A percentile compares a stretch with the other conserved stretches of the same genome.
Conservation (phyloP, 30 jellyfish, hydroid and myxozoan genomes). For the Haliclystus octoradiatus region DNA sequence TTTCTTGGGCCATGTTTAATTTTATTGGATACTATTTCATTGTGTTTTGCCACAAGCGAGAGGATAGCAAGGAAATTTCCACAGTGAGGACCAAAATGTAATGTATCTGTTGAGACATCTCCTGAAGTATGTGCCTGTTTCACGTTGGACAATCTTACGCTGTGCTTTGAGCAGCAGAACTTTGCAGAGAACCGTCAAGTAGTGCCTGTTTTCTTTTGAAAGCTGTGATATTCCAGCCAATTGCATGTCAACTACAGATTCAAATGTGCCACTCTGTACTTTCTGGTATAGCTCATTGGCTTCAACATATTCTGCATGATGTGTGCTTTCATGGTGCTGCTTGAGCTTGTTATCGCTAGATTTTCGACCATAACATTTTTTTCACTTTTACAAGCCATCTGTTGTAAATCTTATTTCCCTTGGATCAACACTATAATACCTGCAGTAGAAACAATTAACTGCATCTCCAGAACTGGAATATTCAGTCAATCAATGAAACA, state of each 20-base stretch:
- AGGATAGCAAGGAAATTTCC: constrained; percentile 25
- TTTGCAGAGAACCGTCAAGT: constrained; percentile 11
- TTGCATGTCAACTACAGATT: constrained; percentile 9
- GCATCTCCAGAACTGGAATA: constrained; percentile 23
- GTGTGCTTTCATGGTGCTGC: constrained; percentile 23
- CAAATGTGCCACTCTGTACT: constrained; percentile 21
- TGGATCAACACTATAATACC: constrained; percentile 8
- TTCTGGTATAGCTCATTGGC: constrained; percentile 11
- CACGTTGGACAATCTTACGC: constrained; percentile 41
- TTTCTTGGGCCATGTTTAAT: constrained; percentile 18
- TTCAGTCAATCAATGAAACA: constrained; percentile 14
- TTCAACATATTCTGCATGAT: constrained; percentile 27
- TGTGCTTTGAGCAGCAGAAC: constrained; percentile 33
- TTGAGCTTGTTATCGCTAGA: constrained; percentile 17
- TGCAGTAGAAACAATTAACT: constrained; percentile 33
- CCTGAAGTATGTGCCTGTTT: constrained; percentile 21
- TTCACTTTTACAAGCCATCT: constrained; percentile 23
- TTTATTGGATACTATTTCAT: constrained; percentile 7
- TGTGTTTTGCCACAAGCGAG: constrained; percentile 27
- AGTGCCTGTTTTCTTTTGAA: constrained; percentile 22
- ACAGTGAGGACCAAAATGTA: constrained; percentile 15
- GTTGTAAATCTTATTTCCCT: constrained; percentile 9
- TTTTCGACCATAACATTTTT: constrained; percentile 14
- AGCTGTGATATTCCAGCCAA: constrained; percentile 10
- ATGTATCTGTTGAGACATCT: neutral